Conservation (phyloP, 2,113 vertebrate genomes). For the Poecilia latipinna region DNA sequence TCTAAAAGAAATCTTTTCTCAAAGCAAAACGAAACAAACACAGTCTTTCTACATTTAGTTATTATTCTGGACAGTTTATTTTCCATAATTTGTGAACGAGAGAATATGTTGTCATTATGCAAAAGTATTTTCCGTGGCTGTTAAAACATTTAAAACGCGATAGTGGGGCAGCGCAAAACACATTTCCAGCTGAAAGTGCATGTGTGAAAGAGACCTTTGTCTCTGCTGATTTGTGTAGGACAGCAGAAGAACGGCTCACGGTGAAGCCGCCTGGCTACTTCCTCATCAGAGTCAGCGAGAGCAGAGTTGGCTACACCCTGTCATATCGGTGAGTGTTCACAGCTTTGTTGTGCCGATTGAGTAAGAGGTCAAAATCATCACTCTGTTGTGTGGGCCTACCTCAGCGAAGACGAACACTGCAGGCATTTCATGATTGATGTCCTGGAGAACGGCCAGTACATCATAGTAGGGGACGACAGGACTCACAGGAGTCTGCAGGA, state of each 20-base stretch:
- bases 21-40: not conserved
- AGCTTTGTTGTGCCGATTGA: not conserved
- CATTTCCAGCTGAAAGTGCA: not conserved
- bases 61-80: not conserved
- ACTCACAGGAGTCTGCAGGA: conserved; percentile 76
- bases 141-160: not conserved
- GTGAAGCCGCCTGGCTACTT: conserved; percentile 80
- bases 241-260: conserved; percentile 80
- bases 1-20: not conserved
- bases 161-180: not conserved
- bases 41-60: not conserved
- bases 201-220: conserved; percentile 20
- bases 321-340: conserved; percentile 82
- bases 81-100: not conserved
- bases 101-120: fast-evolving
- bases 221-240: conserved; percentile 64
- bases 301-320: conserved; percentile 84
- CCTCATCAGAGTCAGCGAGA: conserved; percentile 86
- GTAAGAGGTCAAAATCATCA: not conserved
- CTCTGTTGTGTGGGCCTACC: not conserved
- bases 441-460: conserved; percentile 64
- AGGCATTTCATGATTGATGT: conserved; percentile 85
- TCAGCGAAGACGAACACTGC: conserved; percentile 74
- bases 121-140: not conserved
- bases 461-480: conserved; percentile 75